Conservation (phyloP, 2,888 invertebrate genomes). For the Apamea sordens region DNA sequence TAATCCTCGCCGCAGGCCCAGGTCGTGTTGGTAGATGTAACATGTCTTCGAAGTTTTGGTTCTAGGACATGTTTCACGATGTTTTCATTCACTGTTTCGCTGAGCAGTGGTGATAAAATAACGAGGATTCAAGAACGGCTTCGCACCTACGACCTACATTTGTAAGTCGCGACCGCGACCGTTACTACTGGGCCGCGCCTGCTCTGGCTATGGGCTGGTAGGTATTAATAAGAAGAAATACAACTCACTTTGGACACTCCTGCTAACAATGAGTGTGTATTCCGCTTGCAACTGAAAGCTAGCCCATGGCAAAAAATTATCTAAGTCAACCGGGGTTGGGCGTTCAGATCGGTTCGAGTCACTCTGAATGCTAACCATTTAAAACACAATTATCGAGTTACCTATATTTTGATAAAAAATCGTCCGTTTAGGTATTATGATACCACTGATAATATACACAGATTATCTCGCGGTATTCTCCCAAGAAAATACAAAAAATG, state of each 20-base stretch:
- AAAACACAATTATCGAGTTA: neutral
- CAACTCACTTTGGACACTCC: slow-evolving; percentile 1
- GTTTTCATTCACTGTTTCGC: too few species aligned
- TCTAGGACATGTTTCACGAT: too few species aligned
- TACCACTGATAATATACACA: neutral
- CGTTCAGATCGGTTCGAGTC: rapidly evolving
- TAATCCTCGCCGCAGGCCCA: too few species aligned
- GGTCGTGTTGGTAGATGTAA: too few species aligned
- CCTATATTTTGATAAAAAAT: neutral
- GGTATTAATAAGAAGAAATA: neutral
- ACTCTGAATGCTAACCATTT: neutral
- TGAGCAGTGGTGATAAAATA: too few species aligned
- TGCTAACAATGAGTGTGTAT: neutral
- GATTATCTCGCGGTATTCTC: neutral
- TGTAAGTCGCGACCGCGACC: too few species aligned
- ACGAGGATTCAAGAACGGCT: too few species aligned
- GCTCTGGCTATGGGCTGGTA: neutral
- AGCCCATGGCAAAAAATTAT: slow-evolving; percentile 21
- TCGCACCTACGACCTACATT: too few species aligned
- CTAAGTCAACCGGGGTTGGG: neutral
- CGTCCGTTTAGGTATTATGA: neutral
- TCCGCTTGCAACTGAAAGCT: neutral
- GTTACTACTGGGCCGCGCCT: too few species aligned
- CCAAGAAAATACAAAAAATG: neutral
- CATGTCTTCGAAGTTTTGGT: too few species aligned